Percentiles rank a stretch among this genome's conserved stretches.
Evolutionary conservation across 2,113 vertebrate species (phyloP).

Genomic region (Centropus unirufus): DNA sequence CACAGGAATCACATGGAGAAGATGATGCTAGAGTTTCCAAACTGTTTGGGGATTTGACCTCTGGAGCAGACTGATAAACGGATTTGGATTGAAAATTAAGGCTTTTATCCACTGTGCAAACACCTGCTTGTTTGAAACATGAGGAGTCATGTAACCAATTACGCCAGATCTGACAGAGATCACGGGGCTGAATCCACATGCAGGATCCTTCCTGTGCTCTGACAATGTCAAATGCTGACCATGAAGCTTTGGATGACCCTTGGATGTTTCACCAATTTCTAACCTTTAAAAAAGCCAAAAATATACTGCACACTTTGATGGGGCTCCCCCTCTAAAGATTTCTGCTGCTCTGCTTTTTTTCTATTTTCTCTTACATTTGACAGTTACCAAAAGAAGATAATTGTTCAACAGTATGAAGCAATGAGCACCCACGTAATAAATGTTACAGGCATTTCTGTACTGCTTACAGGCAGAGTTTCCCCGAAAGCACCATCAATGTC

Average conservation of each 20-base stretch:
- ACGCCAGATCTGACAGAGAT: background rate
- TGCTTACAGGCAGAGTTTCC: background rate
- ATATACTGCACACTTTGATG: background rate
- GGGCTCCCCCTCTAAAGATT: background rate
- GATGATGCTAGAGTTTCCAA: background rate
- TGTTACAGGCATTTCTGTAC: background rate
- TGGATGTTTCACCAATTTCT: background rate
- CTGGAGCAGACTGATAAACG: background rate
- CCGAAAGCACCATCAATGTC: background rate
- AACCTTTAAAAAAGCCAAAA: background rate
- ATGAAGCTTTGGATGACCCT: background rate
- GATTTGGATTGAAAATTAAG: background rate
- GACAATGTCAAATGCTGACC: background rate
- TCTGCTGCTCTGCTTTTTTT: background rate
- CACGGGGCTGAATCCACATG: background rate
- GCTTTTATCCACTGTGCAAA: background rate
- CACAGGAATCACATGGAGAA: background rate
- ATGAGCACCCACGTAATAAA: background rate
- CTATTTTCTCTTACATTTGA: background rate
- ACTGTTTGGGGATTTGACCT: conserved; percentile 23
- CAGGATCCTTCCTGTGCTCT: background rate
- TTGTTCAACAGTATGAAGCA: background rate
- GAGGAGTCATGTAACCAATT: background rate
- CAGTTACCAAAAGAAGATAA: background rate
- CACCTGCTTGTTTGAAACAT: background rate